phyloP scores from a whole-genome alignment of 2,797 vertebrate species.

The Fratercula arctica region DNA sequence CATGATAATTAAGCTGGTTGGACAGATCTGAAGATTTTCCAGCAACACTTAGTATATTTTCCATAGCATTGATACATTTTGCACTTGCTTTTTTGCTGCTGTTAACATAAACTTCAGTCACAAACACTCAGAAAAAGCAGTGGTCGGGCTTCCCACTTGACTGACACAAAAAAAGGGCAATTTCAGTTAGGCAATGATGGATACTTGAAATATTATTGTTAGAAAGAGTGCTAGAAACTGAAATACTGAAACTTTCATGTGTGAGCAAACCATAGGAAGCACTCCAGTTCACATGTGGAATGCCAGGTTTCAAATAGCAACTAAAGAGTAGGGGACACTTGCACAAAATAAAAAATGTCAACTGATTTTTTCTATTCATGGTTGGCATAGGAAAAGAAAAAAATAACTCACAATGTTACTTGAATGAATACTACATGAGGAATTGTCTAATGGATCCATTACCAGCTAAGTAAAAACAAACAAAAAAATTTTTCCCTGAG shows the following conservation, averaged over 20 bases:
- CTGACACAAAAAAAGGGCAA: neutral
- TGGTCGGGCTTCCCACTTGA: neutral
- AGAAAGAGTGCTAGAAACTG: neutral
- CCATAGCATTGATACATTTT: neutral
- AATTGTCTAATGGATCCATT: neutral
- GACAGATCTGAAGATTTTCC: neutral
- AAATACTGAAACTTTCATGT: neutral
- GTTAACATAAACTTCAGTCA: neutral
- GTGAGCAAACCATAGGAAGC: neutral
- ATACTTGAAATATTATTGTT: neutral
- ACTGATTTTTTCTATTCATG: neutral
- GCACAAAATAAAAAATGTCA: neutral
- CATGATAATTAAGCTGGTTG: neutral
- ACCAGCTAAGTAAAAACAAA: neutral
- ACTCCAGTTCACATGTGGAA: neutral
- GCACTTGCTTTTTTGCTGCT: neutral
- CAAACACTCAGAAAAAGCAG: neutral
- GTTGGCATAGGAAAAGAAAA: neutral
- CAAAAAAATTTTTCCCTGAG: neutral
- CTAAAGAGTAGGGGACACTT: neutral
- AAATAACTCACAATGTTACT: neutral
- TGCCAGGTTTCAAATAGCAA: neutral
- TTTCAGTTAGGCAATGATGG: neutral
- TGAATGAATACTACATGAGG: neutral
- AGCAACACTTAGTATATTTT: neutral